Conservation (phyloP, 2,113 vertebrate species). For the Ranitomeya variabilis region DNA sequence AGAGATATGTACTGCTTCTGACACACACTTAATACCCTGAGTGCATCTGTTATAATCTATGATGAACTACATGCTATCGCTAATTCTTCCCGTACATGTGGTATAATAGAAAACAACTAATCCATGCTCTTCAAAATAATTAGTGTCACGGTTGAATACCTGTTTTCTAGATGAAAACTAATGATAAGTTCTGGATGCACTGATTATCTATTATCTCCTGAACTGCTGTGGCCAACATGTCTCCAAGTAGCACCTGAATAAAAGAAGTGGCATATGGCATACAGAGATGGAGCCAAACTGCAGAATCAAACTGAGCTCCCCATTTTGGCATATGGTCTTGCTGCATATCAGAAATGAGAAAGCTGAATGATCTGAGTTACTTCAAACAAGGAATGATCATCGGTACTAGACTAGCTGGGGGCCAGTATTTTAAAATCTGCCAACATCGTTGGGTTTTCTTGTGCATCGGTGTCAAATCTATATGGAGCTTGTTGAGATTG, state of each 20-base stretch:
- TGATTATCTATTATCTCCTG: background rate
- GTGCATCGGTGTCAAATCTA: no score
- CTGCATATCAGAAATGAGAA: no score
- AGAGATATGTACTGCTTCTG: background rate
- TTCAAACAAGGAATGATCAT: no score
- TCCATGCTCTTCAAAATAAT: background rate
- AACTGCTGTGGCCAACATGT: background rate
- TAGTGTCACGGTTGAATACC: background rate
- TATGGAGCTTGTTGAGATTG: no score
- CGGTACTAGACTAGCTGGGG: no score
- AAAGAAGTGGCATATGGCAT: no score
- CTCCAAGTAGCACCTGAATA: background rate
- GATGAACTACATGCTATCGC: background rate
- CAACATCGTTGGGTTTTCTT: no score
- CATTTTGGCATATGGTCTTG: no score
- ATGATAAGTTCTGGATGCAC: background rate
- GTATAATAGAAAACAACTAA: slow-evolving; percentile 11
- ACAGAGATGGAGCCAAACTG: no score
- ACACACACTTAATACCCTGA: background rate
- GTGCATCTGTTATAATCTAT: background rate
- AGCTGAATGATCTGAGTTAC: no score
- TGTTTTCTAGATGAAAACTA: background rate
- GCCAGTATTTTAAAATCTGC: no score
- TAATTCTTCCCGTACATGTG: background rate
- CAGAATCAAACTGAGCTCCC: no score